phyloP scores from a whole-genome alignment of 1,140 invertebrate genomes.

The Micrasema minimum region DNA sequence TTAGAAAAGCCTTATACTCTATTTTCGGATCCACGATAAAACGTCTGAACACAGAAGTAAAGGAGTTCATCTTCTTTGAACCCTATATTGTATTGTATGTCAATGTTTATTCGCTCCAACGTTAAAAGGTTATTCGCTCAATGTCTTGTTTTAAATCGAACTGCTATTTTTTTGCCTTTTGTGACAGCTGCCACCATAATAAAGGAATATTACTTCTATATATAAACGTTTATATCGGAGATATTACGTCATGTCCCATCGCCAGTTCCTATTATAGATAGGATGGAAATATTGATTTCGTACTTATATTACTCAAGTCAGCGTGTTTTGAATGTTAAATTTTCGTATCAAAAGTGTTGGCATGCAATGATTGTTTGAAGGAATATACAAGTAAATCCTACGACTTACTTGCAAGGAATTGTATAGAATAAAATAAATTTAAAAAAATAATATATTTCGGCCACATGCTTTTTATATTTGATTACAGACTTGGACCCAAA shows the following conservation, averaged over 20 bases:
- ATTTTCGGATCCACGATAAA: not conserved
- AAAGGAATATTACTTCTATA: conserved; percentile 41
- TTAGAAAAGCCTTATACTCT: no score
- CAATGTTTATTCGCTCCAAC: conserved; percentile 48
- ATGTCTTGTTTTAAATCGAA: conserved; percentile 54
- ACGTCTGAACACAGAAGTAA: not conserved
- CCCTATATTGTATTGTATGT: conserved; percentile 42
- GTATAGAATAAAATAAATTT: not conserved
- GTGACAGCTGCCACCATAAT: conserved; percentile 50
- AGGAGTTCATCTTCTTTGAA: conserved; percentile 18
- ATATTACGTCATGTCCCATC: conserved; percentile 37
- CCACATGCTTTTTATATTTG: no score
- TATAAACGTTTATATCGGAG: conserved; percentile 38
- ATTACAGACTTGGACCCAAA: no score
- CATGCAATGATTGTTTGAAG: not conserved
- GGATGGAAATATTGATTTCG: conserved; percentile 23
- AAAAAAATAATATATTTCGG: no score
- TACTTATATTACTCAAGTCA: conserved; percentile 29
- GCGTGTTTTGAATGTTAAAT: conserved; percentile 27
- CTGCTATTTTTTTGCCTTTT: conserved; percentile 40
- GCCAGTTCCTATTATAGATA: conserved; percentile 38
- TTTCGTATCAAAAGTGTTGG: conserved; percentile 6
- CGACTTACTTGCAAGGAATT: not conserved
- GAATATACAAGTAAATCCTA: conserved; percentile 1
- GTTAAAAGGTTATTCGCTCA: conserved; percentile 51